A percentile compares a stretch with the other conserved stretches of the same genome.
phyloP scores from a whole-genome alignment of 2,113 vertebrate genomes.

The Antechinus flavipes region DNA sequence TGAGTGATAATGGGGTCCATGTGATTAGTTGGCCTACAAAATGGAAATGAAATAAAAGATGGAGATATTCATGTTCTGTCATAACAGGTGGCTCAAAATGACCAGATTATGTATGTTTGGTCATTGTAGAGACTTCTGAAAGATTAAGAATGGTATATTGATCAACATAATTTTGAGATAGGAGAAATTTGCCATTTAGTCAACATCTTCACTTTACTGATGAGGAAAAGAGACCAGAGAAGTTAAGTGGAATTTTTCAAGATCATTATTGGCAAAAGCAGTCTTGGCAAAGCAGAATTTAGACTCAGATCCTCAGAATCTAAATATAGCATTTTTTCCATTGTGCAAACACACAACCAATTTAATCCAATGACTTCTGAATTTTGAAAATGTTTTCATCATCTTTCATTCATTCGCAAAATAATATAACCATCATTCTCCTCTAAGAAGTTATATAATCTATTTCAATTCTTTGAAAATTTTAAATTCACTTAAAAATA shows the following conservation, averaged over 20 bases:
- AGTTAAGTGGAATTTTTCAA: not conserved
- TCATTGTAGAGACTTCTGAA: constrained; percentile 51
- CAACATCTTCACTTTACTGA: not conserved
- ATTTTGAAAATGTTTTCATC: not conserved
- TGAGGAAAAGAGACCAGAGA: not conserved
- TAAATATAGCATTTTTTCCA: not conserved
- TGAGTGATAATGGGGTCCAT: constrained; percentile 79
- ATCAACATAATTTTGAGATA: not conserved
- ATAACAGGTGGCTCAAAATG: constrained; percentile 73
- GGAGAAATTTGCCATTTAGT: not conserved
- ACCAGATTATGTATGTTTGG: constrained; percentile 60
- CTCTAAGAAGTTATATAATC: not conserved
- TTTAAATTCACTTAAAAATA: not conserved
- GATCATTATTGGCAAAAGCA: not conserved
- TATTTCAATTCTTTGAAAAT: not conserved
- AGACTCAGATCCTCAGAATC: not conserved
- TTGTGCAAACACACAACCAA: not conserved
- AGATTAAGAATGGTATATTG: constrained; percentile 13
- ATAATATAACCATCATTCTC: not conserved
- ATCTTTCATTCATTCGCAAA: not conserved
- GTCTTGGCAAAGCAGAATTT: not conserved
- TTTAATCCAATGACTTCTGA: not conserved
- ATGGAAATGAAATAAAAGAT: constrained; percentile 78
- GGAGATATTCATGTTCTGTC: constrained; percentile 73
- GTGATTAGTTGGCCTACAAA: constrained; percentile 78